Base-by-base conservation (phyloP, 2,113 vertebrate species). In the Oryzias javanicus region DNA sequence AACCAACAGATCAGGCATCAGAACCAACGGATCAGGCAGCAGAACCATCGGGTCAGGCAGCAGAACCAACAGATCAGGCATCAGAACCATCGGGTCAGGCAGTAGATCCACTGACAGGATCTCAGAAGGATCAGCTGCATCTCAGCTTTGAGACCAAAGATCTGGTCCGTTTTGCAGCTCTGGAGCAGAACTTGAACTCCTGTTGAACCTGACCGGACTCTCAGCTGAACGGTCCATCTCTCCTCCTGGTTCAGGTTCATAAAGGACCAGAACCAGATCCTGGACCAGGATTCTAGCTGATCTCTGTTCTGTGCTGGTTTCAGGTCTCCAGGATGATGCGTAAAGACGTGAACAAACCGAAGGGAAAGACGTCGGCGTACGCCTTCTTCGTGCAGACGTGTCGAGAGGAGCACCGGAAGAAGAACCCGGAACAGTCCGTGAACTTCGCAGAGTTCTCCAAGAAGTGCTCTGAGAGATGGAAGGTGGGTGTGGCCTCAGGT, bases 391-490 rank as follows among this genome's bases (percentile, higher is more conserved):
- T 98, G 63, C 94, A 98, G 81, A 96, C 94, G 1, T 96, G 94
- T 86, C 85, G 95, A 6, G 95, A 98, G 40, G 96, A 98, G 60
- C 96, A 98, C 83, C 95, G 96, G 59, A 95, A 95, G 88, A 97
- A 97, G 8, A 92, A 94, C 76, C 96, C 95, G 0, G 95, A 94
- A 60, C 92, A 94, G 10, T 93, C 93, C 0, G 95, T 98, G 64
- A 97, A 98, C 89, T 98, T 98, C 27, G 87, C 94, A 0, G 95
- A 97, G 81, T 98, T 98, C 88, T 98, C 96, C 78, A 96, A 96
- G 92, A 95, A 95, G 19, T 98, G 95, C 64, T 98, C 96, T 0
- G 95, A 96, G 90, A 88, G 93, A 69, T 98, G 96, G 96, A 96
- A 94, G 95, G 96, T 97, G 81, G 47, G 59, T 4, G 12, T 2